Percentiles rank a stretch among this genome's conserved stretches.
Evolutionary conservation across 2,888 invertebrate species (phyloP).

Genomic region (Cartodere bifasciata): DNA sequence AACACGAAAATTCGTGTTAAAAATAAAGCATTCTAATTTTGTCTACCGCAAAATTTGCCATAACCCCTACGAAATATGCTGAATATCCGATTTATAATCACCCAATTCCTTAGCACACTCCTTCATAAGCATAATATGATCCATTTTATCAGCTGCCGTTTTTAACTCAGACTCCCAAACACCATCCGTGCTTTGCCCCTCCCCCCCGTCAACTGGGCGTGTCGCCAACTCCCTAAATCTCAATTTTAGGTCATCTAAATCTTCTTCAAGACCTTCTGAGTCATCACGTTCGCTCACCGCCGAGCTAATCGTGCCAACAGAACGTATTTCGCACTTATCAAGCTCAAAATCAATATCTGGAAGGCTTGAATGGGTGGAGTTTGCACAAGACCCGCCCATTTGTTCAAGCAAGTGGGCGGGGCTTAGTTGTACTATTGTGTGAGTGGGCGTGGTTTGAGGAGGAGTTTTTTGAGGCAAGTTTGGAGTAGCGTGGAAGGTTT

Average conservation of each 20-base stretch:
- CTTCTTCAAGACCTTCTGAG: slow-evolving; percentile 30
- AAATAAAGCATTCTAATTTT: too few species aligned
- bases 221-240: slow-evolving; percentile 59
- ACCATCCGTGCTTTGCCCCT: slow-evolving; percentile 49
- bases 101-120: slow-evolving; percentile 46
- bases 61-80: too few species aligned
- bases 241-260: slow-evolving; percentile 53
- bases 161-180: slow-evolving; percentile 67
- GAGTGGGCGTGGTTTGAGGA: too few species aligned
- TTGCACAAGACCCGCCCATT: slow-evolving; percentile 11
- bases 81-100: slow-evolving; percentile 18
- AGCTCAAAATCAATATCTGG: slow-evolving; percentile 43
- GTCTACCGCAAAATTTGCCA: too few species aligned
- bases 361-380: slow-evolving; percentile 23
- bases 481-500: too few species aligned
- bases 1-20: too few species aligned
- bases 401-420: too few species aligned
- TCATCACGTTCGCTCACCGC: slow-evolving; percentile 39
- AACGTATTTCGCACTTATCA: slow-evolving; percentile 44
- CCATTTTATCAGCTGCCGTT: slow-evolving; percentile 58
- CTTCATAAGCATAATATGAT: slow-evolving; percentile 55
- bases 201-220: slow-evolving; percentile 61
- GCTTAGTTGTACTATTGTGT: too few species aligned
- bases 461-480: too few species aligned
- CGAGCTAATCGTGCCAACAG: slow-evolving; percentile 42